Evolutionary conservation across 1,140 invertebrate genomes (phyloP).

Genomic region (Caenorhabditis latens): DNA sequence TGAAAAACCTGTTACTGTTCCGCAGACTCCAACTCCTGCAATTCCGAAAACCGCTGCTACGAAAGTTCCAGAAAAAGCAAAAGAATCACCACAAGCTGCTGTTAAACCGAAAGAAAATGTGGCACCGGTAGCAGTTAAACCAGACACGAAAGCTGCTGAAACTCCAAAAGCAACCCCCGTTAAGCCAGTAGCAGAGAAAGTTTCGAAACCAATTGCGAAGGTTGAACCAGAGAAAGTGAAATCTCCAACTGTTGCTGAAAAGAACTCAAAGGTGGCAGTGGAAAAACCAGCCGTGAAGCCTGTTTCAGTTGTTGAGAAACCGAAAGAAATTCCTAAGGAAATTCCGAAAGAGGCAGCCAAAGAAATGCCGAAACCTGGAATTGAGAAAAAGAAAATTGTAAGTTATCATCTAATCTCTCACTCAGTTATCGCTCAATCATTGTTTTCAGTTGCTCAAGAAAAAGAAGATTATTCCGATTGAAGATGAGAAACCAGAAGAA

Average conservation of each 20-base stretch:
- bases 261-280: neutral
- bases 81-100: neutral
- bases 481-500: neutral
- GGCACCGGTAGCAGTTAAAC: neutral
- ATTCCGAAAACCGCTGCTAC: neutral
- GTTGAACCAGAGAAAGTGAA: too few relatives aligned
- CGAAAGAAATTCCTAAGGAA: neutral
- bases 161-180: neutral
- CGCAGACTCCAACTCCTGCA: neutral
- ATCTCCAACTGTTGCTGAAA: too few relatives aligned
- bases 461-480: slow-evolving; percentile 29
- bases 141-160: neutral
- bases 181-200: neutral
- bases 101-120: neutral
- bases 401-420: neutral
- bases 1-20: neutral
- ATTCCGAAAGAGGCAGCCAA: neutral
- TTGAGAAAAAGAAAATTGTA: slow-evolving; percentile 2
- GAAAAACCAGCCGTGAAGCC: neutral
- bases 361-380: neutral
- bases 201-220: neutral
- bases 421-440: neutral
- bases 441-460: slow-evolving; percentile 52
- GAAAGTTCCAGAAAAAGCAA: neutral
- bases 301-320: neutral